Evolutionary conservation across 2,888 invertebrate species (phyloP).

Genomic region (Hirtodrosophila alboralis): DNA sequence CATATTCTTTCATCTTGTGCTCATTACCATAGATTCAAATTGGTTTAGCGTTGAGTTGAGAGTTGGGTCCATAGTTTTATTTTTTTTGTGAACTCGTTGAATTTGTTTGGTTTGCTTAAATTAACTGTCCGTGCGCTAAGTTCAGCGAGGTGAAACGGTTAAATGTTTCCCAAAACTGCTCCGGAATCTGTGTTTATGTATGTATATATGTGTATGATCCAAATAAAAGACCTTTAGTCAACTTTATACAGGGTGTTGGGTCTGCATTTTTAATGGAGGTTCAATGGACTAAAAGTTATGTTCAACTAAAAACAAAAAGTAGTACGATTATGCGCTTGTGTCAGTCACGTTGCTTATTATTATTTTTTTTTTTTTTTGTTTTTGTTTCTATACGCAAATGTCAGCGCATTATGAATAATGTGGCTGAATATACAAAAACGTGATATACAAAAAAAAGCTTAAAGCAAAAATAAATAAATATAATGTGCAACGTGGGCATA

Average conservation of each 20-base stretch:
- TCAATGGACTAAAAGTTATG: constrained; percentile 41
- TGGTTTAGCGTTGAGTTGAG: constrained; percentile 17
- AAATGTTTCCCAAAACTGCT: constrained; percentile 79
- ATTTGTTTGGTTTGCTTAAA: constrained; percentile 72
- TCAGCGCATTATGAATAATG: constrained; percentile 73
- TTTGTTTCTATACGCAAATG: too few relatives aligned
- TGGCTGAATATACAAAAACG: constrained; percentile 22
- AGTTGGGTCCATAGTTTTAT: constrained; percentile 13
- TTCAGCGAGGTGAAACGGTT: constrained; percentile 82
- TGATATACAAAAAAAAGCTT: constrained; percentile 30
- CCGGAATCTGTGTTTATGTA: constrained; percentile 24
- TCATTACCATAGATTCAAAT: constrained; percentile 42
- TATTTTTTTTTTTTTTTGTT: constrained; percentile 6
- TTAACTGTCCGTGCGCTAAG: constrained; percentile 62
- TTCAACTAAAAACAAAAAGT: constrained; percentile 24
- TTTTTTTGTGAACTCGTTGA: constrained; percentile 45
- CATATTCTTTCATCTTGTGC: constrained; percentile 46
- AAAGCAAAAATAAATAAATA: constrained; percentile 17
- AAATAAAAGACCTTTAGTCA: constrained; percentile 16
- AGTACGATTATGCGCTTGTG: constrained; percentile 17
- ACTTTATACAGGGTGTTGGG: constrained; percentile 46
- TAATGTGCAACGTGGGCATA: constrained; percentile 11
- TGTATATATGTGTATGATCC: constrained; percentile 5
- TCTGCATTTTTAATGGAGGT: constrained; percentile 19
- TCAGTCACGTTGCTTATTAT: constrained; percentile 39